A percentile compares a stretch with the other conserved stretches of the same genome.
These are phyloP conservation scores for Drosophila paracracens DNA, from an alignment of 2,888 invertebrate genomes.

Conservation along the genomic window DNA sequence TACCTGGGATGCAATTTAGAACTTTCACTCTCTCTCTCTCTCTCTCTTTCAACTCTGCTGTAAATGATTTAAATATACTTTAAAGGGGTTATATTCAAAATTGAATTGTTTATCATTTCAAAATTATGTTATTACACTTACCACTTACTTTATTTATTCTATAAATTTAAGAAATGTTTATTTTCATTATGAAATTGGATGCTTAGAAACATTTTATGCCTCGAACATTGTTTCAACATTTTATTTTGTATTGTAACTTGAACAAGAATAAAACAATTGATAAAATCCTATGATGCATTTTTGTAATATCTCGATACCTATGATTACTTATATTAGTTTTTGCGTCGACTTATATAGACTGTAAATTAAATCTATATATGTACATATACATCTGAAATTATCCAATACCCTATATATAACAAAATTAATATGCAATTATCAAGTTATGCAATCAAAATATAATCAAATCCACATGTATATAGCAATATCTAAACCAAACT, in stretches of 20 bases:
- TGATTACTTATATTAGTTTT: background rate
- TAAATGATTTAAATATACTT: background rate
- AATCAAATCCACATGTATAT: constrained; percentile 1
- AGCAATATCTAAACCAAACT: background rate
- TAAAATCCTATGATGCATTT: background rate
- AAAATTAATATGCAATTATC: background rate
- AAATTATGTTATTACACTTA: background rate
- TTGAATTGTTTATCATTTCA: background rate
- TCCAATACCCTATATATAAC: constrained; percentile 10
- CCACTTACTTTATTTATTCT: background rate
- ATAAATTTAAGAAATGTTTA: too few relatives aligned
- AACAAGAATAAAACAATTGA: background rate
- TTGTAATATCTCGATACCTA: background rate
- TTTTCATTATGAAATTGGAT: background rate
- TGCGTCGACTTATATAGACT: background rate
- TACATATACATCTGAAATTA: background rate
- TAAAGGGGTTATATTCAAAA: background rate
- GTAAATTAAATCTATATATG: background rate
- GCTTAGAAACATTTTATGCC: background rate
- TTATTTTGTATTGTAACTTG: background rate
- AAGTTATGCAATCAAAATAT: background rate
- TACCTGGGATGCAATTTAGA: background rate
- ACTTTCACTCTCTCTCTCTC: background rate
- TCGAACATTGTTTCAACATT: background rate
- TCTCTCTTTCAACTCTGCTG: background rate